Base-by-base conservation (phyloP, 2,113 vertebrate species). In the Rhagologus leucostigma region DNA sequence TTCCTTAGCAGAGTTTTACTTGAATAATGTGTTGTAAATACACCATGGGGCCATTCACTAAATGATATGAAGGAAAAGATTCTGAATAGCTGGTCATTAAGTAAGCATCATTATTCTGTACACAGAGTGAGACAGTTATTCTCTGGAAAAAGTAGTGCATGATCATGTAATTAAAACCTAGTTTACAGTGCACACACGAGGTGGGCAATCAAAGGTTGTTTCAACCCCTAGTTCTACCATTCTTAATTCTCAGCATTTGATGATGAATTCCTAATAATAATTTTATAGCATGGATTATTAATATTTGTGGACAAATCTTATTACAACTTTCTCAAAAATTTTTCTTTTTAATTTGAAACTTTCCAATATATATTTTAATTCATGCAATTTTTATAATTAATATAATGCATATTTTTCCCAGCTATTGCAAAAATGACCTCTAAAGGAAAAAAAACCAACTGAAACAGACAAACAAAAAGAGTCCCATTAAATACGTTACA, bases 371-470 rank as follows among this genome's bases (percentile, higher is more conserved):
- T 33, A 4, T 50, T 86, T 63, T 55, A 42, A 7, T 63, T 63
- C 2, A 46, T 32, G 8, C 3, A 67, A 35, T 49, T 82, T 64
- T 56, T 8, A 6, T 46, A 49, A 53, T 26, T 2, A 77, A 69
- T 50, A 33, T 46, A 41, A 27, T 13, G 7, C 1, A 0, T 13
- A 35, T 79, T 70, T 79, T 88, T 22, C 13, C 13, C 3, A 70
- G 4, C 3, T 35, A 3, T 53, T 67, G 8, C 17, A 79, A 41
- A 5, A 60, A 44, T n/a, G 5, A 17, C 29, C 5, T 55, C 12
- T 16, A 52, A 63, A 30, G 6, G 2, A 44, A 62, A 71, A 37
- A 8, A n/a, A 8, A 0, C 2, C 1, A 12, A 15, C 1, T 3
- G 26, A 74, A 76, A 52, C 2, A 21, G 21, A 44, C 7, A 78